These are phyloP conservation scores for Sitta europaea DNA, from an alignment of 2,113 vertebrate species.

Conservation along the genomic window DNA sequence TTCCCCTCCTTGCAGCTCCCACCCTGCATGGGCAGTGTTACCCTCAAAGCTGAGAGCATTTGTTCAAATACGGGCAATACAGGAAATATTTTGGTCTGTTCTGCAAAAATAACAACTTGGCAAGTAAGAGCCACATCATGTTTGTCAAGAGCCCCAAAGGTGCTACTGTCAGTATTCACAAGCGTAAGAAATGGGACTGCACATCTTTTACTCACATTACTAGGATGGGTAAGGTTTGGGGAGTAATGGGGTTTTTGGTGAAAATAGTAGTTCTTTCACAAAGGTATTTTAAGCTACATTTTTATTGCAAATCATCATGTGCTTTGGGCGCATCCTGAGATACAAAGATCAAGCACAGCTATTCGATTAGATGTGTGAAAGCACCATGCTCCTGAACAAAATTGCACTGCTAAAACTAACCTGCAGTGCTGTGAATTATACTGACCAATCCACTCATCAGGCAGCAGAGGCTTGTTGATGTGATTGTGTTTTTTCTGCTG, in stretches of 20 bases:
- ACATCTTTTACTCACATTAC: neutral
- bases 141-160: neutral
- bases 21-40: neutral
- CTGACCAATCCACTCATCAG: neutral
- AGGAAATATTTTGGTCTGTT: neutral
- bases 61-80: neutral
- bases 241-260: accelerated
- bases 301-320: neutral
- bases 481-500: neutral
- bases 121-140: neutral
- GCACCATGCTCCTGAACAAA: neutral
- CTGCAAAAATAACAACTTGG: neutral
- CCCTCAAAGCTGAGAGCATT: neutral
- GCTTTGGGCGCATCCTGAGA: neutral
- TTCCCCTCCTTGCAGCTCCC: neutral
- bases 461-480: neutral
- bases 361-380: neutral
- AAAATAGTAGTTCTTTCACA: neutral
- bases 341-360: neutral
- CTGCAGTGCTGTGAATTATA: neutral
- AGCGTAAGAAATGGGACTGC: neutral
- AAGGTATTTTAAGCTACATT: neutral
- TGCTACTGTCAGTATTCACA: neutral
- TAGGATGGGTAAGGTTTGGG: neutral
- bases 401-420: neutral